Evolutionary conservation across 2,113 vertebrate species (phyloP).

Genomic region (Strigops habroptila): DNA sequence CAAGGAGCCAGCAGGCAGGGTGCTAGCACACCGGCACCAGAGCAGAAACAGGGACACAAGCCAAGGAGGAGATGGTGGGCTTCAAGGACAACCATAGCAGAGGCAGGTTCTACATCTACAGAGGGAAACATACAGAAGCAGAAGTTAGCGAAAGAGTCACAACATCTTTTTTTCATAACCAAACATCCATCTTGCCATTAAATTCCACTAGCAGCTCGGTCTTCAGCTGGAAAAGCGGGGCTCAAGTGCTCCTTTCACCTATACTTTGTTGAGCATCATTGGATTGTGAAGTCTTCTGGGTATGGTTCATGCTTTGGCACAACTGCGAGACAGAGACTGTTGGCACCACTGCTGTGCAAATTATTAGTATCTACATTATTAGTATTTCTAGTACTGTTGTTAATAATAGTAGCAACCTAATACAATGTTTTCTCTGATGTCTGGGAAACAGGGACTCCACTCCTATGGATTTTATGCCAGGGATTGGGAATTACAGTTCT

Average conservation of each 20-base stretch:
- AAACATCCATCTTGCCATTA: not conserved
- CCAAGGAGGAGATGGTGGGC: not conserved
- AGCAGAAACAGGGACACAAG: not conserved
- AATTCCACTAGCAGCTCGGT: not conserved
- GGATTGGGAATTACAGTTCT: not conserved
- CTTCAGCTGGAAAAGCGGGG: not conserved
- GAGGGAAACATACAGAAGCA: not conserved
- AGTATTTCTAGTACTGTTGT: not conserved
- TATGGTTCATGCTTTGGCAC: not conserved
- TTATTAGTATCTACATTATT: not conserved
- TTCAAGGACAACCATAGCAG: not conserved
- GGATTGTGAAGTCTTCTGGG: not conserved
- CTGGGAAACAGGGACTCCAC: not conserved
- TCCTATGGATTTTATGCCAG: not conserved
- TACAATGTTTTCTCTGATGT: not conserved
- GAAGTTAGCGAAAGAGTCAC: not conserved
- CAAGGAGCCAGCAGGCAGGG: not conserved
- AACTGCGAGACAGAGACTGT: not conserved
- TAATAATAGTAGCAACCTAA: not conserved
- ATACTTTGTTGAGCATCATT: not conserved
- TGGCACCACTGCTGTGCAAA: fast-evolving
- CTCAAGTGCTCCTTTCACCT: not conserved
- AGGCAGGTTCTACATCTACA: fast-evolving
- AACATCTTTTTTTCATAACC: not conserved
- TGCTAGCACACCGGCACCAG: not conserved